Evolutionary conservation across 2,113 vertebrate species (phyloP).

Genomic region (Acrocephalus kingi): DNA sequence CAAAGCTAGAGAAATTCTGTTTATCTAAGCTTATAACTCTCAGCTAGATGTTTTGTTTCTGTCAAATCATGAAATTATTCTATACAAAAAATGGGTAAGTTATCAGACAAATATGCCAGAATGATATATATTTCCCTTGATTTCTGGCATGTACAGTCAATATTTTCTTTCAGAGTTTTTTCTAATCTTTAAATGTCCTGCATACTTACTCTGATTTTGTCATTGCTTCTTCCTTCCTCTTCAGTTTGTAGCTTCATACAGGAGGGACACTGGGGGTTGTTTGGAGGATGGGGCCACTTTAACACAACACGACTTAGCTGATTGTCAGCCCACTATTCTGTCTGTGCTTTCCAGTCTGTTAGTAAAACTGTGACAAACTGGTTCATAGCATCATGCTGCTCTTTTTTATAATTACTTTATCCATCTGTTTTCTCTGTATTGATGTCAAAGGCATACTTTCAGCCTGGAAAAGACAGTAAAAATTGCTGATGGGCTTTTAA

Average conservation of each 20-base stretch:
- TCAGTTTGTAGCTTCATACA: background rate
- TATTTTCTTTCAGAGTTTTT: background rate
- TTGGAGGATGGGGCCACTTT: background rate
- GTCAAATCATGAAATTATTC: background rate
- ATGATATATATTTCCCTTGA: background rate
- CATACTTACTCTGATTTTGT: background rate
- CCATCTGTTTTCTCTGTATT: constrained; percentile 16
- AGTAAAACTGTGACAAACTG: constrained; percentile 18
- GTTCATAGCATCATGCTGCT: background rate
- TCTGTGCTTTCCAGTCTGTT: background rate
- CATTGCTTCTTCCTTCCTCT: background rate
- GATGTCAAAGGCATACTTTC: constrained; percentile 33
- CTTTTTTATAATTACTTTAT: background rate
- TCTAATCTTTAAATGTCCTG: background rate
- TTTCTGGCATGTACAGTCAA: background rate
- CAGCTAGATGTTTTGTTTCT: background rate
- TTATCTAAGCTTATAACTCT: background rate
- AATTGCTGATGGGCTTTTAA: constrained; percentile 33
- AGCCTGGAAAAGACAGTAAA: background rate
- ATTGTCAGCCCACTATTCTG: background rate
- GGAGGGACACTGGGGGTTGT: background rate
- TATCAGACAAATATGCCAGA: background rate
- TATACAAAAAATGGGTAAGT: background rate
- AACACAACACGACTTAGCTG: background rate
- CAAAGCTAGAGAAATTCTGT: background rate